Conservation (phyloP, 2,797 vertebrate genomes). For the Propithecus perrieri region DNA sequence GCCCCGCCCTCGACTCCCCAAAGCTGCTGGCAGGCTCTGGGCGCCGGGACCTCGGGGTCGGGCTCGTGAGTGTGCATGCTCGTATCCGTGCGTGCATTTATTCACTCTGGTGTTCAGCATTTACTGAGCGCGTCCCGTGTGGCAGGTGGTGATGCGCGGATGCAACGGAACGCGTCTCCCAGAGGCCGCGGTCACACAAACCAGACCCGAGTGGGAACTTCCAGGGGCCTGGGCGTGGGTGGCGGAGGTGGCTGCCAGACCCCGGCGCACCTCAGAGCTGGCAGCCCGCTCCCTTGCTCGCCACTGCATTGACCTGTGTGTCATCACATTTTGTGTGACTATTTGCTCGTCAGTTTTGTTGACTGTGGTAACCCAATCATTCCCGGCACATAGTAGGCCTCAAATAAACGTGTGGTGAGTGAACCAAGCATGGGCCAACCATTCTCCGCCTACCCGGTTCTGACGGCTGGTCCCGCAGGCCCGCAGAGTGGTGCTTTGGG, state of each 20-base stretch:
- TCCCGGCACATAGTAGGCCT: not conserved
- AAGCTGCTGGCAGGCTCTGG: not conserved
- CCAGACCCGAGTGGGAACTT: not conserved
- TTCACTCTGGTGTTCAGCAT: not conserved
- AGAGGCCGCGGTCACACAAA: not conserved
- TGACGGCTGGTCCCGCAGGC: too few species aligned
- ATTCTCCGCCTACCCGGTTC: not conserved
- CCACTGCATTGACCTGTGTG: not conserved
- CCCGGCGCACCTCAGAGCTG: not conserved
- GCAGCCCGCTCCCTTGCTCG: not conserved
- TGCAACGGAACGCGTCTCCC: not conserved
- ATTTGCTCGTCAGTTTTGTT: not conserved
- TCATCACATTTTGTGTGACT: not conserved
- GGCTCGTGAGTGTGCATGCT: not conserved
- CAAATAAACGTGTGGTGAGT: not conserved
- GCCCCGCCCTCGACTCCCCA: accelerated
- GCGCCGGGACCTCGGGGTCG: accelerated
- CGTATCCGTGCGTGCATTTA: not conserved
- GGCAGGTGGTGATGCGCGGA: not conserved
- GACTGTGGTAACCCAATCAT: not conserved
- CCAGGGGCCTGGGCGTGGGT: too few species aligned
- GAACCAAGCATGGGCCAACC: not conserved
- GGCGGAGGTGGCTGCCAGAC: not conserved
- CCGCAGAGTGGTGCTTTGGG: accelerated
- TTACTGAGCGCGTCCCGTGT: not conserved